Percentiles rank a stretch among this genome's conserved stretches.
Conservation (phyloP, 2,113 vertebrate genomes). For the Bufo bufo region DNA sequence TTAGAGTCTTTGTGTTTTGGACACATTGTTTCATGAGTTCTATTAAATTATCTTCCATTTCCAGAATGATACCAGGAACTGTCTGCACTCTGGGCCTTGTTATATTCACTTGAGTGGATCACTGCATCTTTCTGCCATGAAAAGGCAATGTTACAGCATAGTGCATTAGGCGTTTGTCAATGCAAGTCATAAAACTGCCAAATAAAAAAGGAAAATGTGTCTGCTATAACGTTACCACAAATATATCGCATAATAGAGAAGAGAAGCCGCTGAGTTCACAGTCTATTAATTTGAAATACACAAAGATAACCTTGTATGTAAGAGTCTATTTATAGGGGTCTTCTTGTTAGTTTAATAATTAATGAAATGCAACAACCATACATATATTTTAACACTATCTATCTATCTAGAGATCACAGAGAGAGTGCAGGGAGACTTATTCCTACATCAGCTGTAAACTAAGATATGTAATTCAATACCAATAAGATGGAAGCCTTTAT, state of each 20-base stretch:
- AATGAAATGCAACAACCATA: background rate
- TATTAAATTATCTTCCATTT: slow-evolving; percentile 32
- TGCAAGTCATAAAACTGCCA: slow-evolving; percentile 1
- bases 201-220: background rate
- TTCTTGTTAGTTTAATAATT: background rate
- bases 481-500: no score
- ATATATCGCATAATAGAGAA: background rate
- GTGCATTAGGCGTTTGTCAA: slow-evolving; percentile 22
- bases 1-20: background rate
- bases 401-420: background rate
- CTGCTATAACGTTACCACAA: background rate
- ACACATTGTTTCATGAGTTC: slow-evolving; percentile 19
- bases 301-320: background rate
- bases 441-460: no score
- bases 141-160: background rate
- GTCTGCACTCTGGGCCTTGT: slow-evolving; percentile 7
- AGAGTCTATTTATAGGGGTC: background rate
- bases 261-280: background rate
- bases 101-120: slow-evolving; percentile 32
- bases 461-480: no score
- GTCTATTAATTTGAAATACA: background rate
- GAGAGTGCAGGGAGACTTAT: no score
- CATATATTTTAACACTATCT: no score
- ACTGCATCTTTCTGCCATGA: slow-evolving; percentile 2
- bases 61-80: background rate